phyloP scores from a whole-genome alignment of 2,113 vertebrate genomes.

The Microcebus murinus region DNA sequence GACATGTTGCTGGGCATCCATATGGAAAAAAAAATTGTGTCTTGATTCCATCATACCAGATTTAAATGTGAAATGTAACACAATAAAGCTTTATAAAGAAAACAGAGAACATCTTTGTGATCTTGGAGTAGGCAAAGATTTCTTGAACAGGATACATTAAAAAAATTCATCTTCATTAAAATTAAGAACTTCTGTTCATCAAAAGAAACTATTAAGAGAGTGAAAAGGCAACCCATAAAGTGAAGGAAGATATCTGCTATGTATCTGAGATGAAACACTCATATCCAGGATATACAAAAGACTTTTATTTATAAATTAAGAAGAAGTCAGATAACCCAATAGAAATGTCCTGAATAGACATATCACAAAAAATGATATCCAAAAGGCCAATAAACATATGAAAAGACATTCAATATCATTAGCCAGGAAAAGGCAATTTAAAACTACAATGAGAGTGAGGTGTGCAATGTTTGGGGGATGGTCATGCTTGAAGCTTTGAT shows the following conservation, averaged over 20 bases:
- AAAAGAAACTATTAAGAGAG: constrained; percentile 2
- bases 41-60: neutral
- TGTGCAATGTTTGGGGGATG: too few species aligned
- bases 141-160: constrained; percentile 2
- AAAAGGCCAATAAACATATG: neutral
- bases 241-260: neutral
- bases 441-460: neutral
- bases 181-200: constrained; percentile 42
- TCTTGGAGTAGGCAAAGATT: neutral
- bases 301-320: neutral
- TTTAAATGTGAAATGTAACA: constrained; percentile 52
- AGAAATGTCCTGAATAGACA: neutral
- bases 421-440: neutral
- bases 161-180: neutral
- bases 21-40: neutral
- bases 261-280: neutral
- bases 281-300: neutral
- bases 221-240: neutral
- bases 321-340: constrained; percentile 11
- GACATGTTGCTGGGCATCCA: neutral
- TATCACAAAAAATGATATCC: neutral
- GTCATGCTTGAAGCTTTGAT: too few species aligned
- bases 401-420: neutral
- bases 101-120: constrained; percentile 9
- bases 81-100: constrained; percentile 38